phyloP scores from a whole-genome alignment of 2,797 vertebrate genomes.

The Siniperca undulata region DNA sequence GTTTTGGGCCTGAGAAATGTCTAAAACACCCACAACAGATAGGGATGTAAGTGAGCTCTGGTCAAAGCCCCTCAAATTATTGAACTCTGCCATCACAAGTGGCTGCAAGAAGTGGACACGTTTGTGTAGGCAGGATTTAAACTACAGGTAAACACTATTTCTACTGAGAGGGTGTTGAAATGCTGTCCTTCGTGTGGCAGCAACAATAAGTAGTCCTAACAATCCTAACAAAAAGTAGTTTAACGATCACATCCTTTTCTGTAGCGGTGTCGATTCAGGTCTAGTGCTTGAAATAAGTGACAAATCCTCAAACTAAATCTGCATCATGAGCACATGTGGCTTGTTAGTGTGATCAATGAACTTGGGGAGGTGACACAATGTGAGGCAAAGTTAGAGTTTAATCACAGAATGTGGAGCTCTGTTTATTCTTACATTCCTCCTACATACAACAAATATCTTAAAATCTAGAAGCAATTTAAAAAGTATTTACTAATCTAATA shows the following conservation, averaged over 20 bases:
- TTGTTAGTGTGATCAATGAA: slow-evolving; percentile 49
- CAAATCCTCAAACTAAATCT: slow-evolving; percentile 32
- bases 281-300: slow-evolving; percentile 10
- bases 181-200: not conserved
- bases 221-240: slow-evolving; percentile 1
- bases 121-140: slow-evolving; percentile 30
- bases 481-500: not conserved
- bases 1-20: slow-evolving; percentile 20
- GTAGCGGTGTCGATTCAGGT: slow-evolving; percentile 11
- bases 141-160: slow-evolving; percentile 24
- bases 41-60: slow-evolving; percentile 30
- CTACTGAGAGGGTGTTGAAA: slow-evolving; percentile 7
- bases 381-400: slow-evolving; percentile 32
- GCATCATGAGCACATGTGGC: not conserved
- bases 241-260: slow-evolving; percentile 19
- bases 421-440: slow-evolving; percentile 68
- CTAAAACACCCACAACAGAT: slow-evolving; percentile 31
- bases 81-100: slow-evolving; percentile 35
- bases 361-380: slow-evolving; percentile 32
- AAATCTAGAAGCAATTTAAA: not conserved
- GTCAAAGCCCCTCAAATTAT: slow-evolving; percentile 18
- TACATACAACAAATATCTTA: not conserved
- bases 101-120: slow-evolving; percentile 18
- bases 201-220: not conserved
- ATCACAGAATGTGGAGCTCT: slow-evolving; percentile 82